Base-by-base conservation (phyloP, 2,113 vertebrate genomes). In the Oxyruncus cristatus region DNA sequence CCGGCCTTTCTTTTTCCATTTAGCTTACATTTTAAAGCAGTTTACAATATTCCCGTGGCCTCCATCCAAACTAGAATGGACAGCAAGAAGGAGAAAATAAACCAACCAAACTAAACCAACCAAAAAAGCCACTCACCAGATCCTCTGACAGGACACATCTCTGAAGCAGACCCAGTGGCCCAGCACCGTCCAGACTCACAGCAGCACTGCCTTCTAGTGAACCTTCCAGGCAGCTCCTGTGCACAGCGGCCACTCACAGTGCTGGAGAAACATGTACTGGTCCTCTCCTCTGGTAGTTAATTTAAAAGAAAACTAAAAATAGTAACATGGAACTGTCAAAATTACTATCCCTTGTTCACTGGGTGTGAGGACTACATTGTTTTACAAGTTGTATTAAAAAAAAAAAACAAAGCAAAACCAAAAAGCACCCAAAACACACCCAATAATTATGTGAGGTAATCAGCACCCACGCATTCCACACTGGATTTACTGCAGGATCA, bases 141-240 rank as follows among this genome's bases (percentile, higher is more conserved):
- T 13, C 99, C 99, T 82, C 98, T 98, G 78, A 98, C 97, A 5
- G 99, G 99, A 93, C 99, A 99, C 98, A 99, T 98, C 92, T 99
- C 99, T 5, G 99, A 98, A 67, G 98, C 97, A 89, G 98, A 98
- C 30, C 98, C 98, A 1, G 97, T 21, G 15, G 99, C 98, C 99
- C 99, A 99, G 97, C 99, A 99, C 58, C 98, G 98, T 9, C 99
- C 99, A 1, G 98, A 98, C 58, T 99, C 99, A 82, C 99, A 99
- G 96, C 99, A 99, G 89, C 99, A 99, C 66, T 99, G 99, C 95
- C 98, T 98, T 95, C 98, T 99, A 44, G 98, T 99, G 98, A 98
- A 98, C 92, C 98, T 98, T n/a, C 99, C 98, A 0, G 94, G 98
- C 88, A 99, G 97, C 72, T 99, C 99, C 11, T 98, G 98, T 1